Evolutionary conservation across 2,113 vertebrate species (phyloP), one percentile per base, ranked within the genome.

Genomic region (Calyptomena viridis): DNA sequence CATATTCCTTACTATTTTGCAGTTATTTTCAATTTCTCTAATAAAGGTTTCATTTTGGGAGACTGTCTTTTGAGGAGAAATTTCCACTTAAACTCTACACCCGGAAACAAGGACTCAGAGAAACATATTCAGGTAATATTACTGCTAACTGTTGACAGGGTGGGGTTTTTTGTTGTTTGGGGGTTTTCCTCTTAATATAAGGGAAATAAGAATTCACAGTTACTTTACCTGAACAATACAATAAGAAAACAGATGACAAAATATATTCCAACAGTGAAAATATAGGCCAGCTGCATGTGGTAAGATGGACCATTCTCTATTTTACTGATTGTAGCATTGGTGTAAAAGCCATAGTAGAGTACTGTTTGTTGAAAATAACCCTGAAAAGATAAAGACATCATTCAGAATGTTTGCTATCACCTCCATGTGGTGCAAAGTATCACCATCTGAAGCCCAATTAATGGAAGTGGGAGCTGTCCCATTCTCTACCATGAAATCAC

Each of bases 311-410:
- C 71, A 1, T n/a, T 71, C 17, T 23, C 33, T 21, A 50, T 28
- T 9, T 90, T 95, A 21, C 3, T 56, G 88, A 98, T 96, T 1
- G 97, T 98, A 11, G 55, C 58, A 11, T 98, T 98, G 84, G 98
- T 99, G 93, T 99, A 99, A 97, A 98, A 98, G 13, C 99, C 99
- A 5, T 99, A 99, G 91, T 99, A 99, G 97, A 99, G 98, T 49
- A 99, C 97, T 1, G 98, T 98, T 89, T 97, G 21, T 37, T 63
- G 76, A 94, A 98, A 98, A 83, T 98, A 98, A 84, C 97, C 98
- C 98, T 98, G 96, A 40, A 89, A 94, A 55, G 40, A 69, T 11
- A 95, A 1, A 6, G 60, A 73, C 18, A 52, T 25, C 0, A 18
- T 49, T 79, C 47, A 94, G 53, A 86, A 84, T 23, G 35, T 58